phyloP scores from a whole-genome alignment of 2,797 vertebrate species.

The Helarctos malayanus region DNA sequence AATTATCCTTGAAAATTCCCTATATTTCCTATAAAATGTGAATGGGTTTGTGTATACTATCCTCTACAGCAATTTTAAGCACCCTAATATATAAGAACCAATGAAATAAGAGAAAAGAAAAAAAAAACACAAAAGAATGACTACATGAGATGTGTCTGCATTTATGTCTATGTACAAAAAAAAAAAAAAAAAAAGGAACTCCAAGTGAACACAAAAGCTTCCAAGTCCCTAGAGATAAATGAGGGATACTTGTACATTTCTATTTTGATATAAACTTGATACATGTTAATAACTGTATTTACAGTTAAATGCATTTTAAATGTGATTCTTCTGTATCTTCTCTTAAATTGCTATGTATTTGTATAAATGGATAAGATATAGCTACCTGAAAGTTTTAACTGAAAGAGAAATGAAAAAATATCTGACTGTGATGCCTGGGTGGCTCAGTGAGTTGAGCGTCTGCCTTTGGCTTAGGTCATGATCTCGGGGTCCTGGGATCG shows the following conservation, averaged over 20 bases:
- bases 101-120: background rate
- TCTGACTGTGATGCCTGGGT: background rate
- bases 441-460: background rate
- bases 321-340: background rate
- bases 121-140: background rate
- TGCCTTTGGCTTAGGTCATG: background rate
- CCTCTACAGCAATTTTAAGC: background rate
- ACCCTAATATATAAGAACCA: background rate
- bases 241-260: background rate
- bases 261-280: background rate
- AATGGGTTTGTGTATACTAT: background rate
- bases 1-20: slow-evolving; percentile 14
- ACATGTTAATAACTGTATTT: background rate
- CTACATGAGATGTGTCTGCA: background rate
- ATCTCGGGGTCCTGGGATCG: background rate
- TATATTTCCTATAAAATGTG: background rate
- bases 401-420: background rate
- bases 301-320: background rate
- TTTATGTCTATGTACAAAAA: background rate
- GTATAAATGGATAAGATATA: background rate
- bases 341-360: background rate
- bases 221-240: background rate
- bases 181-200: background rate
- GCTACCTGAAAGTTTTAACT: background rate
- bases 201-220: background rate